These are phyloP conservation scores for Datnioides undecimradiatus DNA, from an alignment of 2,113 vertebrate genomes.

Conservation along the genomic window DNA sequence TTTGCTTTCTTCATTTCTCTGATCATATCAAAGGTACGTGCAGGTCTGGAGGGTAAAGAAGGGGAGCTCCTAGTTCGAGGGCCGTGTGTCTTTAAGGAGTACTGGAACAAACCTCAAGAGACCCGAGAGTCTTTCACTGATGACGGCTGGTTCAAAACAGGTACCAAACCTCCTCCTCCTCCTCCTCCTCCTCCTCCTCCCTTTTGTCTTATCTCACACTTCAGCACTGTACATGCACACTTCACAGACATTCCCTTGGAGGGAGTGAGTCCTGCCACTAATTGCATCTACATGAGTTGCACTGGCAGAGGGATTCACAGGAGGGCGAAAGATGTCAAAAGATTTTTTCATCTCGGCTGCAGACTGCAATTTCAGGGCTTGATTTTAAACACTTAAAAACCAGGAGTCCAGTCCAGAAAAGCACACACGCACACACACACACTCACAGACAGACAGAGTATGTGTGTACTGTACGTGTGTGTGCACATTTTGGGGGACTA, in stretches of 20 bases:
- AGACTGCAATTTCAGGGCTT: constrained; percentile 43
- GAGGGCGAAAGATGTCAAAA: constrained; percentile 45
- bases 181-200: neutral
- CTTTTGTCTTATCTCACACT: neutral
- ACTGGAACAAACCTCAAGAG: constrained; percentile 92
- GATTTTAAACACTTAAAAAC: constrained; percentile 60
- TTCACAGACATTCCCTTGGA: constrained; percentile 26
- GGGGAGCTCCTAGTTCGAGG: constrained; percentile 93
- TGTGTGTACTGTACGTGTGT: constrained; percentile 12
- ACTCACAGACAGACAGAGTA: constrained; percentile 1
- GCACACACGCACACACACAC: constrained; percentile 15
- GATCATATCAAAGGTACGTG: constrained; percentile 83
- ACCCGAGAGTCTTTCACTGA: constrained; percentile 87
- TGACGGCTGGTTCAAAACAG: constrained; percentile 96
- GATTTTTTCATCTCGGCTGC: constrained; percentile 38
- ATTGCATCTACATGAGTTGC: constrained; percentile 58
- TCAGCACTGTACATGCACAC: neutral
- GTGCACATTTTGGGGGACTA: constrained; percentile 43
- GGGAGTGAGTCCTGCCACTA: constrained; percentile 38
- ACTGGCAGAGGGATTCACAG: constrained; percentile 52
- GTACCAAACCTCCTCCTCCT: constrained; percentile 72
- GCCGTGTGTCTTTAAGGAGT: constrained; percentile 90
- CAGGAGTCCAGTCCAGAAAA: constrained; percentile 26
- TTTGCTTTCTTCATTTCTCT: constrained; percentile 4
- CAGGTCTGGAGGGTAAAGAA: constrained; percentile 88